A percentile compares a stretch with the other conserved stretches of the same genome.
phyloP scores from a whole-genome alignment of 2,888 invertebrate genomes.

The Gastrophysa polygoni region DNA sequence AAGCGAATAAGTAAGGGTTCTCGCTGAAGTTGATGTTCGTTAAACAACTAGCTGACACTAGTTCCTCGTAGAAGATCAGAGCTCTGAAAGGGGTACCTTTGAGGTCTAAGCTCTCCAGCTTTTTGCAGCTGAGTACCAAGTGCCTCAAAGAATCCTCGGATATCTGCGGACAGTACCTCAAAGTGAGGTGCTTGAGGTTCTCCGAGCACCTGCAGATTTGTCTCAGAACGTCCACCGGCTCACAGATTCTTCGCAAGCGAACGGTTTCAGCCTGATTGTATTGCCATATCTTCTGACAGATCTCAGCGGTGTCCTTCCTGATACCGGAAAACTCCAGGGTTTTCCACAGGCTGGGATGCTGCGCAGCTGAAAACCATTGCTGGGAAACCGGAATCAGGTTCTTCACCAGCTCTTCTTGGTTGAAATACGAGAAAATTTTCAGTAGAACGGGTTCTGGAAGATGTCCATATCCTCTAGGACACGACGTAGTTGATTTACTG shows the following conservation, averaged over 20 bases:
- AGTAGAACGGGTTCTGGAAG: constrained; percentile 23
- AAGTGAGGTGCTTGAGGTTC: constrained; percentile 17
- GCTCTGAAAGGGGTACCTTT: constrained; percentile 30
- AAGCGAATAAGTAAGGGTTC: constrained; percentile 19
- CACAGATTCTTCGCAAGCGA: constrained; percentile 11
- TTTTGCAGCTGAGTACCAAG: constrained; percentile 23
- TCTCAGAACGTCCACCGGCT: constrained; percentile 23
- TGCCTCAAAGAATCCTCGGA: constrained; percentile 29
- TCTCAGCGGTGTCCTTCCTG: constrained; percentile 12
- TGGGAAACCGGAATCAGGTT: constrained; percentile 33
- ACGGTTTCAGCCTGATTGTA: constrained; percentile 23
- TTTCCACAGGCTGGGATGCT: constrained; percentile 30
- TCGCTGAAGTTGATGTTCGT: constrained; percentile 26
- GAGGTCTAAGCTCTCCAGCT: constrained; percentile 25
- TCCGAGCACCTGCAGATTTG: constrained; percentile 29
- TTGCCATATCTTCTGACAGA: constrained; percentile 31
- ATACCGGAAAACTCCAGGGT: constrained; percentile 24
- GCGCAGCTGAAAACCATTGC: constrained; percentile 28
- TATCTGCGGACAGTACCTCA: constrained; percentile 29
- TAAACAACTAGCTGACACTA: constrained; percentile 18
- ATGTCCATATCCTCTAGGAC: constrained; percentile 17
- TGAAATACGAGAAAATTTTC: constrained; percentile 28
- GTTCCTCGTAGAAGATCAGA: constrained; percentile 30
- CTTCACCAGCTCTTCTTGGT: constrained; percentile 26
- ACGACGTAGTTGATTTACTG: not conserved